phyloP scores from a whole-genome alignment of 2,797 vertebrate species.

The Chaetodon trifasciatus region DNA sequence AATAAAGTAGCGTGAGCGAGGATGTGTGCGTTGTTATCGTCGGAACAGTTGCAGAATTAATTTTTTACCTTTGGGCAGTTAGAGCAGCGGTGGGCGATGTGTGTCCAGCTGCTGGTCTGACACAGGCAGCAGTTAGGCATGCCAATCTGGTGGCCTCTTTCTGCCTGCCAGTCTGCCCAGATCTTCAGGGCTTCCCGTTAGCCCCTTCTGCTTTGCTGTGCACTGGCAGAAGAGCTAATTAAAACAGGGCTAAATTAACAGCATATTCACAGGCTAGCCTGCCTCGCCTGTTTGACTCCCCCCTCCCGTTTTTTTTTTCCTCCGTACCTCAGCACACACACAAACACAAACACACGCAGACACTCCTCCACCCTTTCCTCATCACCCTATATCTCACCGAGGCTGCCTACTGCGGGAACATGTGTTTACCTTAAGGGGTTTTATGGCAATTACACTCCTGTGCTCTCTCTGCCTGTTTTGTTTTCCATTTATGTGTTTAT shows the following conservation, averaged over 20 bases:
- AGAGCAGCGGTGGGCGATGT: conserved; percentile 46
- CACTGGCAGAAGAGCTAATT: conserved; percentile 81
- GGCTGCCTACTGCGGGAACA: conserved; percentile 74
- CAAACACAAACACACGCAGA: conserved; percentile 30
- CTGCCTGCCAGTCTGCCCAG: conserved; percentile 62
- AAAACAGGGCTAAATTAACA: conserved; percentile 81
- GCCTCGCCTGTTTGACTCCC: conserved; percentile 61
- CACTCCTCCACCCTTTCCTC: conserved; percentile 42
- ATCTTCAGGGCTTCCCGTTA: conserved; percentile 72
- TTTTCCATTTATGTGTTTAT: conserved; percentile 79
- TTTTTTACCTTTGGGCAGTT: conserved; percentile 65
- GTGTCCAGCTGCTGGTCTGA: conserved; percentile 72
- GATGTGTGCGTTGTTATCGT: conserved; percentile 52
- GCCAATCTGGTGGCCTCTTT: conserved; percentile 77
- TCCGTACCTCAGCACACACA: conserved; percentile 27
- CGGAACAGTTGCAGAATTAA: conserved; percentile 50
- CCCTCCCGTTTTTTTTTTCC: conserved; percentile 40
- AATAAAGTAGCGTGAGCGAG: conserved; percentile 56
- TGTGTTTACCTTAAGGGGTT: conserved; percentile 84
- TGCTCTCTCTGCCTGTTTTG: conserved; percentile 71
- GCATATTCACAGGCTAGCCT: conserved; percentile 65
- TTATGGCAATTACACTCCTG: conserved; percentile 79
- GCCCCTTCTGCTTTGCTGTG: conserved; percentile 52
- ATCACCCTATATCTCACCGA: conserved; percentile 64
- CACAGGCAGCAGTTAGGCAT: conserved; percentile 63